A percentile compares a stretch with the other conserved stretches of the same genome.
These are phyloP conservation scores for Saccopteryx leptura DNA, from an alignment of 2,113 vertebrate species.

Conservation along the genomic window DNA sequence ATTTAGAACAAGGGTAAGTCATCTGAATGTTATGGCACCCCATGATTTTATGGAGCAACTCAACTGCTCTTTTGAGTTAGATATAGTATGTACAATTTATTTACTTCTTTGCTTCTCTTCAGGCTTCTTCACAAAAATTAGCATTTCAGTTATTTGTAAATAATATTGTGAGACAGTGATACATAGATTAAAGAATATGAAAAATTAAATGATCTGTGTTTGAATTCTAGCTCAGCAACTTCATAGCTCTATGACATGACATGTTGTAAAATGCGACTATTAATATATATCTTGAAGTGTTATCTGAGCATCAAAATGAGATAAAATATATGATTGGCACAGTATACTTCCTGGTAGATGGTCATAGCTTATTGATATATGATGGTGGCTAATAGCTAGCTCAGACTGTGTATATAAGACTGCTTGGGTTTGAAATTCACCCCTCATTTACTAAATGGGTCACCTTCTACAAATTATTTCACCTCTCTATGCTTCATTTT, in stretches of 20 bases:
- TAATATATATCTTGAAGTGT: background rate
- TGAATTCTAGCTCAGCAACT: conserved; percentile 7
- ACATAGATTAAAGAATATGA: background rate
- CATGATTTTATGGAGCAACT: background rate
- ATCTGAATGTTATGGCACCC: background rate
- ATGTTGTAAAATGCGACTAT: background rate
- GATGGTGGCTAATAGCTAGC: background rate
- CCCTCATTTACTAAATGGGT: background rate
- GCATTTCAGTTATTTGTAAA: conserved; percentile 18
- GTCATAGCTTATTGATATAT: background rate
- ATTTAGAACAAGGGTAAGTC: background rate
- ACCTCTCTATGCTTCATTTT: background rate
- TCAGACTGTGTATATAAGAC: background rate
- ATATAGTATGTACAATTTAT: background rate
- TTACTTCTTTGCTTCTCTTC: conserved; percentile 33
- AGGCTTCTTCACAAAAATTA: background rate
- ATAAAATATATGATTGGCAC: conserved; percentile 30
- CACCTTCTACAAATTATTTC: conserved; percentile 35
- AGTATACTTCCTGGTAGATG: background rate
- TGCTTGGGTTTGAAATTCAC: background rate
- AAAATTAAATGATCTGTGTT: conserved; percentile 33
- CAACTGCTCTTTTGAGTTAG: background rate
- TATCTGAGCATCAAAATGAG: conserved; percentile 29
- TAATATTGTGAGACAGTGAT: background rate
- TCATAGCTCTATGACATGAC: conserved; percentile 1